These are phyloP conservation scores for Rhagium mordax DNA, from an alignment of 2,888 invertebrate genomes.

Conservation along the genomic window DNA sequence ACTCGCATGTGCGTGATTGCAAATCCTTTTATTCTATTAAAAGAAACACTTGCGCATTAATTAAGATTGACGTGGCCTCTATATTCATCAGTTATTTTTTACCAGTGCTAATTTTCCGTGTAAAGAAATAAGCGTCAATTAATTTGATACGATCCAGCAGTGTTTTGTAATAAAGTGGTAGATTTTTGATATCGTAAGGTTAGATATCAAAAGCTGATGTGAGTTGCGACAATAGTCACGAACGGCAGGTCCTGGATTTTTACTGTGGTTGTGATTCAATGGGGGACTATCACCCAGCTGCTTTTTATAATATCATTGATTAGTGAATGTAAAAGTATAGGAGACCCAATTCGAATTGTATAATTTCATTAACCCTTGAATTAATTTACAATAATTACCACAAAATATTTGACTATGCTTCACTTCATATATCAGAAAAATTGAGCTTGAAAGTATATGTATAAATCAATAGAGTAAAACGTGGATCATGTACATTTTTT, in stretches of 20 bases:
- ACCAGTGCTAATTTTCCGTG: slow-evolving; percentile 25
- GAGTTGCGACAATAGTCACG: slow-evolving; percentile 19
- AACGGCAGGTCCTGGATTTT: background rate
- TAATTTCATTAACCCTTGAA: no score
- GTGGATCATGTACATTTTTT: no score
- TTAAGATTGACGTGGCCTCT: slow-evolving; percentile 31
- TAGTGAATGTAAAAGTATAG: no score
- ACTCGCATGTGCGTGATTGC: slow-evolving; percentile 21
- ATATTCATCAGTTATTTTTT: slow-evolving; percentile 23
- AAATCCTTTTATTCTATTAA: slow-evolving; percentile 33
- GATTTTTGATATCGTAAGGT: slow-evolving; percentile 13
- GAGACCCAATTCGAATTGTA: no score
- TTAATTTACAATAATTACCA: no score
- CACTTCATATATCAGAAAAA: no score
- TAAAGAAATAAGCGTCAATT: slow-evolving; percentile 31
- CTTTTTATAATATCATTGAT: no score
- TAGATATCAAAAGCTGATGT: slow-evolving; percentile 4
- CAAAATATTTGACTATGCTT: no score
- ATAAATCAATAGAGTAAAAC: no score
- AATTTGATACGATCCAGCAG: slow-evolving; percentile 18
- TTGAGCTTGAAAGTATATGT: no score
- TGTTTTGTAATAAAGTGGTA: slow-evolving; percentile 25
- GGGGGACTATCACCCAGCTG: background rate
- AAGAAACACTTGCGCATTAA: slow-evolving; percentile 26
- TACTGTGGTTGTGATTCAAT: background rate